phyloP scores from a whole-genome alignment of 2,888 invertebrate species.

The Adineta ricciae region DNA sequence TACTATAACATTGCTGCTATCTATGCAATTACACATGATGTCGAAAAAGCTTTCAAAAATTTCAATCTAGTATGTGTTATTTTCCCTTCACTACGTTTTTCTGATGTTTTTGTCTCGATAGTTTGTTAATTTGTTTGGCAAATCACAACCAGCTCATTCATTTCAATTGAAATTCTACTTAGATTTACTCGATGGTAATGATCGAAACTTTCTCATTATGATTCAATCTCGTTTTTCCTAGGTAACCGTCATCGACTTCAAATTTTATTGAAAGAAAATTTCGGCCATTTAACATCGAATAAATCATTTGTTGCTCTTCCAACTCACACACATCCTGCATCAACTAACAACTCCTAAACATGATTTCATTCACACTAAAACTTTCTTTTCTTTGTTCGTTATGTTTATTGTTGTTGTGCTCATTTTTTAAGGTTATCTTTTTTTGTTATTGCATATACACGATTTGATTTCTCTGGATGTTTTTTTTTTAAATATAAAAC shows the following conservation, averaged over 20 bases:
- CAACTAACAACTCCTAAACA: neutral
- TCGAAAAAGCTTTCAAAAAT: conserved; percentile 56
- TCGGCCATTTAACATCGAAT: conserved; percentile 49
- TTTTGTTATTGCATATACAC: conserved; percentile 16
- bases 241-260: conserved; percentile 32
- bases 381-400: neutral
- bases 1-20: conserved; percentile 70
- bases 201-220: too few relatives aligned
- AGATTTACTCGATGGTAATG: conserved; percentile 29
- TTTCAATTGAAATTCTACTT: conserved; percentile 32
- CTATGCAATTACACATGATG: conserved; percentile 64
- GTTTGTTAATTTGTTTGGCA: conserved; percentile 31
- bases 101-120: neutral
- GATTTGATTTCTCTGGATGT: conserved; percentile 2
- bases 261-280: conserved; percentile 54
- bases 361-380: neutral
- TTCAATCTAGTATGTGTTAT: conserved; percentile 20
- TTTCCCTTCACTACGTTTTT: neutral
- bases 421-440: neutral
- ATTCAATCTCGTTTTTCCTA: neutral
- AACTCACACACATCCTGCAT: neutral
- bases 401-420: conserved; percentile 6
- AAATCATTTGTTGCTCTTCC: neutral
- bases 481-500: conserved; percentile 13
- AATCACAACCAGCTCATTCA: conserved; percentile 32